These are phyloP conservation scores for Drosophila subpulchrella DNA, from an alignment of 1,140 invertebrate species.

Conservation along the genomic window DNA sequence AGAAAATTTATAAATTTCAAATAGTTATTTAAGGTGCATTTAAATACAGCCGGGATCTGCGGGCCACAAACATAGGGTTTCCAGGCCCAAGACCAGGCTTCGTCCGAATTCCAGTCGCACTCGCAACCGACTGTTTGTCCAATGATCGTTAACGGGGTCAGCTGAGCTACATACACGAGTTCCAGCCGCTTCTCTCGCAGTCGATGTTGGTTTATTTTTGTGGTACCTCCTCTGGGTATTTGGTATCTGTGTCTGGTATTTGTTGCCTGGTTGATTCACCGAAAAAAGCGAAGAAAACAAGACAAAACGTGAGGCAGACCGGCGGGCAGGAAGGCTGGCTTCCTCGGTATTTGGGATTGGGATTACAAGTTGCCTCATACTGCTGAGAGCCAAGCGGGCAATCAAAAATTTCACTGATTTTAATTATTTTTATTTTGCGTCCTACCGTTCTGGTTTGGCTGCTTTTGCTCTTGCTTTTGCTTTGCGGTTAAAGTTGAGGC, in stretches of 20 bases:
- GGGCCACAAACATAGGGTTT: slow-evolving; percentile 25
- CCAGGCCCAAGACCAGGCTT: slow-evolving; percentile 16
- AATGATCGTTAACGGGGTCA: slow-evolving; percentile 68
- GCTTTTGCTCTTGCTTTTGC: slow-evolving; percentile 2
- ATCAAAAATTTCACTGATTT: slow-evolving; percentile 79
- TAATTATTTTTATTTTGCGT: slow-evolving; percentile 67
- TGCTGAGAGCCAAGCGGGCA: slow-evolving; percentile 16
- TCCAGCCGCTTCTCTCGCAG: slow-evolving; percentile 18
- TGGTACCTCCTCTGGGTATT: slow-evolving; percentile 21
- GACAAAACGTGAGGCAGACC: slow-evolving; percentile 35
- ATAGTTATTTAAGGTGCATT: slow-evolving; percentile 4
- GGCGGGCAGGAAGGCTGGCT: slow-evolving; percentile 38
- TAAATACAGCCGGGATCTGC: neutral
- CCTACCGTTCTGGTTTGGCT: slow-evolving; percentile 71
- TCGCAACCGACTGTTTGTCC: slow-evolving; percentile 54
- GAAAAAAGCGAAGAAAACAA: slow-evolving; percentile 19
- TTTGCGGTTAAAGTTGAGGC: slow-evolving; percentile 74
- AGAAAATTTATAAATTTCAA: neutral
- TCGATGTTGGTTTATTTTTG: slow-evolving; percentile 41
- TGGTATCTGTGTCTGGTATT: slow-evolving; percentile 24
- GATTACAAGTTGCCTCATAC: slow-evolving; percentile 37
- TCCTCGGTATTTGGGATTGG: slow-evolving; percentile 17
- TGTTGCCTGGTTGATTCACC: slow-evolving; percentile 40
- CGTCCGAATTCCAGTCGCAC: slow-evolving; percentile 47
- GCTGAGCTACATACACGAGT: slow-evolving; percentile 41